Evolutionary conservation across 2,888 invertebrate genomes (phyloP).

Genomic region (Eumacrocentrus americanus): DNA sequence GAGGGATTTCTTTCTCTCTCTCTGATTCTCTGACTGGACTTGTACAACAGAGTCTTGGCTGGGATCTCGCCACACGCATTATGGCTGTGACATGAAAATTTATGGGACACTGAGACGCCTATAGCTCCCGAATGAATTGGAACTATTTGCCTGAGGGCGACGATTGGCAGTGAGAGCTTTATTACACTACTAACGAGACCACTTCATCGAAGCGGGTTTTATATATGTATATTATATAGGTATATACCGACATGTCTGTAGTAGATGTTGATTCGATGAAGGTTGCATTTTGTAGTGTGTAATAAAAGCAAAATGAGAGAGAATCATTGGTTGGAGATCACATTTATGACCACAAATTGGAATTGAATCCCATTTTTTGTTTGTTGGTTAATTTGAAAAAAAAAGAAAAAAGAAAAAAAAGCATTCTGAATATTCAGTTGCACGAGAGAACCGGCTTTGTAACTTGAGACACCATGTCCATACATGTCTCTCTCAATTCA

Average conservation of each 20-base stretch:
- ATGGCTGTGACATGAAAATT: conserved; percentile 17
- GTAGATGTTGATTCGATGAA: neutral
- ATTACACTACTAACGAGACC: conserved; percentile 18
- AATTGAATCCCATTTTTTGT: conserved; percentile 13
- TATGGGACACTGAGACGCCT: conserved; percentile 7
- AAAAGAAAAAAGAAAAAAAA: too few relatives aligned
- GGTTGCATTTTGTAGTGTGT: neutral
- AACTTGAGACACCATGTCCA: conserved; percentile 24
- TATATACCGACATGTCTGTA: neutral
- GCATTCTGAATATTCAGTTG: conserved; percentile 11
- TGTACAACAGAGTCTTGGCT: neutral
- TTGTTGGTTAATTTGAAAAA: conserved; percentile 7
- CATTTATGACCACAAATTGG: conserved; percentile 5
- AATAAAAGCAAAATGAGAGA: neutral
- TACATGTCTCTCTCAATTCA: conserved; percentile 25
- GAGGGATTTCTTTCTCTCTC: neutral
- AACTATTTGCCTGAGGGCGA: conserved; percentile 14
- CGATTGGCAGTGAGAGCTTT: conserved; percentile 19
- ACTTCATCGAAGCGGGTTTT: conserved; percentile 10
- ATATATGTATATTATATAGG: neutral
- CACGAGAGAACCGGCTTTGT: conserved; percentile 21
- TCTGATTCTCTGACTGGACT: neutral
- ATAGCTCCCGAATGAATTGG: conserved; percentile 18
- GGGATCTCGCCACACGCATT: neutral
- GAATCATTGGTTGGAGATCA: neutral